Evolutionary conservation across 2,113 vertebrate species (phyloP).

Genomic region (Mirounga angustirostris): DNA sequence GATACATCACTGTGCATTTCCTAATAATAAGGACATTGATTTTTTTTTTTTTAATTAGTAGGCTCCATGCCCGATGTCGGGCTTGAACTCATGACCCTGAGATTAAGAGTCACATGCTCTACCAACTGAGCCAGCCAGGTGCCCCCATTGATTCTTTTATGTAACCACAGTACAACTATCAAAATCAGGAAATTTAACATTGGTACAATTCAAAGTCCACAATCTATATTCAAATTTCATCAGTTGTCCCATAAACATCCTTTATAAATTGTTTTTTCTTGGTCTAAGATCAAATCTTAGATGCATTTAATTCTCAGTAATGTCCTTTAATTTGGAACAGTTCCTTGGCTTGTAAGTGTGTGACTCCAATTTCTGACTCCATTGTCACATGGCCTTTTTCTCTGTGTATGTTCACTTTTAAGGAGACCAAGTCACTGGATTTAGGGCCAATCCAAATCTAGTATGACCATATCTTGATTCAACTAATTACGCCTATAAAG

Average conservation of each 20-base stretch:
- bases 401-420: neutral
- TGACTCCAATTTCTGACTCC: neutral
- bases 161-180: neutral
- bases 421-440: neutral
- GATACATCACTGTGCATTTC: neutral
- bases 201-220: neutral
- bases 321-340: constrained; percentile 19
- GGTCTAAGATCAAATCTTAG: constrained; percentile 17
- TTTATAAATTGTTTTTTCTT: neutral
- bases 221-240: constrained; percentile 26
- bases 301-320: constrained; percentile 27
- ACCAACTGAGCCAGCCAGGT: neutral
- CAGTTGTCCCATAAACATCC: neutral
- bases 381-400: neutral
- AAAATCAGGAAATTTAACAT: constrained; percentile 25
- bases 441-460: neutral
- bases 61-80: neutral
- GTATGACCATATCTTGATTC: neutral
- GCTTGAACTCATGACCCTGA: neutral
- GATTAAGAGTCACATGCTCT: neutral
- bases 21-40: neutral
- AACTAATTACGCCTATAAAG: neutral
- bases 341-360: neutral
- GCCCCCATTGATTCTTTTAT: neutral
- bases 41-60: neutral